Evolutionary conservation across 2,797 vertebrate species (phyloP).

Genomic region (Rhinogobio ventralis): DNA sequence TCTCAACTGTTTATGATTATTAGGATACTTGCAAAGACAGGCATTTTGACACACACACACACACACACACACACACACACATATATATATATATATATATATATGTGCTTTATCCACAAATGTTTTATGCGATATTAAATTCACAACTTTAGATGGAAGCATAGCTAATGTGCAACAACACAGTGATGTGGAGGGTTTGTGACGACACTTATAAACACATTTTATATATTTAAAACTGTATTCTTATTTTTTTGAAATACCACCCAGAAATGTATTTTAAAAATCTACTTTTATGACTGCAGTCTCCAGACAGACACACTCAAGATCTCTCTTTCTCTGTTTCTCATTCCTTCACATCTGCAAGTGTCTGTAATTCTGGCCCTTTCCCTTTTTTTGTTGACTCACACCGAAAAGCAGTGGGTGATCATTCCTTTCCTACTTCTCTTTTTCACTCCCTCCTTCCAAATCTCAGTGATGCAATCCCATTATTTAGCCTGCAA

Average conservation of each 20-base stretch:
- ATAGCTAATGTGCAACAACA: no score
- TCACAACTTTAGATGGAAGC: no score
- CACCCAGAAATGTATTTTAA: not conserved
- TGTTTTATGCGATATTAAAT: no score
- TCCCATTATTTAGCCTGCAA: slow-evolving; percentile 46
- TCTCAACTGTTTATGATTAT: no score
- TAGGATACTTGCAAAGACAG: no score
- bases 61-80: no score
- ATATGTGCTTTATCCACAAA: no score
- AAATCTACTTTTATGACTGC: not conserved
- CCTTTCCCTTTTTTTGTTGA: slow-evolving; percentile 46
- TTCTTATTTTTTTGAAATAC: not conserved
- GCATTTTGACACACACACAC: no score
- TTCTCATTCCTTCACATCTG: not conserved
- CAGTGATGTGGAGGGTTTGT: slow-evolving; percentile 3
- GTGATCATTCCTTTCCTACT: slow-evolving; percentile 41
- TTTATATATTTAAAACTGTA: not conserved
- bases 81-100: no score
- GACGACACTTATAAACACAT: not conserved
- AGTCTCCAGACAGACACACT: not conserved
- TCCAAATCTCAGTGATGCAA: slow-evolving; percentile 54
- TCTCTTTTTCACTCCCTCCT: slow-evolving; percentile 50
- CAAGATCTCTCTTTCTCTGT: not conserved
- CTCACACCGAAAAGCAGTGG: slow-evolving; percentile 7
- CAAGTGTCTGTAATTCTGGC: slow-evolving; percentile 49